phyloP scores from a whole-genome alignment of 2,113 vertebrate species.

The Ageneiosus marmoratus region DNA sequence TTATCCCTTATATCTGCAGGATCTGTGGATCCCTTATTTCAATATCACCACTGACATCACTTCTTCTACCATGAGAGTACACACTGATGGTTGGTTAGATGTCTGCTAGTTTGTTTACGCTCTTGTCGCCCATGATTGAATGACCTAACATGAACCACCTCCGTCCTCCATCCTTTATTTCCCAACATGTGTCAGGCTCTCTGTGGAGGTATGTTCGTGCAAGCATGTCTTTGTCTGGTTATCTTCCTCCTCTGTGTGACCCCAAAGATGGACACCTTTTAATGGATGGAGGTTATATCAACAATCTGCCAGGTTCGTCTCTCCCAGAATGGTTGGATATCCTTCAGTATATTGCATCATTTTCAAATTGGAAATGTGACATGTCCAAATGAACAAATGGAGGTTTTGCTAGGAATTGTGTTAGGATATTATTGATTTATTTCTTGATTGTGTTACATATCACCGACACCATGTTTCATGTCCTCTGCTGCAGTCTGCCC shows the following conservation, averaged over 20 bases:
- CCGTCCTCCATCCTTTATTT: background rate
- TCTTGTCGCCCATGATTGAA: background rate
- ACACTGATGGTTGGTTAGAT: conserved; percentile 81
- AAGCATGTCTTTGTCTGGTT: conserved; percentile 95
- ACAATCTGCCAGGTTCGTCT: conserved; percentile 88
- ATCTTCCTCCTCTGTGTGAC: conserved; percentile 93
- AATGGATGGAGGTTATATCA: conserved; percentile 96
- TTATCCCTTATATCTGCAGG: conserved; percentile 66
- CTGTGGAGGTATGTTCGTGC: conserved; percentile 91
- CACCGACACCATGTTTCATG: background rate
- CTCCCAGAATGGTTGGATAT: background rate
- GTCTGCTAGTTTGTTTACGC: background rate
- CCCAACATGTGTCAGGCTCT: conserved; percentile 74
- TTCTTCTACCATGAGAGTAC: conserved; percentile 86
- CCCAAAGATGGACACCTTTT: conserved; percentile 94
- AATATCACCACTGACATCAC: conserved; percentile 91
- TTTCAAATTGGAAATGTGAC: background rate
- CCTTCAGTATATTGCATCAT: background rate
- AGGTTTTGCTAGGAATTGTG: conserved; percentile 1
- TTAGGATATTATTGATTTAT: background rate
- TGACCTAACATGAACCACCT: too few species aligned
- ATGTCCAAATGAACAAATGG: background rate
- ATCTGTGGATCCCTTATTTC: conserved; percentile 93
- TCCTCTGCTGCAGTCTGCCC: background rate
- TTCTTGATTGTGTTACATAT: background rate